A percentile compares a stretch with the other conserved stretches of the same genome.
Conservation (phyloP, 2,113 vertebrate genomes). For the Balaenoptera acutorostrata region DNA sequence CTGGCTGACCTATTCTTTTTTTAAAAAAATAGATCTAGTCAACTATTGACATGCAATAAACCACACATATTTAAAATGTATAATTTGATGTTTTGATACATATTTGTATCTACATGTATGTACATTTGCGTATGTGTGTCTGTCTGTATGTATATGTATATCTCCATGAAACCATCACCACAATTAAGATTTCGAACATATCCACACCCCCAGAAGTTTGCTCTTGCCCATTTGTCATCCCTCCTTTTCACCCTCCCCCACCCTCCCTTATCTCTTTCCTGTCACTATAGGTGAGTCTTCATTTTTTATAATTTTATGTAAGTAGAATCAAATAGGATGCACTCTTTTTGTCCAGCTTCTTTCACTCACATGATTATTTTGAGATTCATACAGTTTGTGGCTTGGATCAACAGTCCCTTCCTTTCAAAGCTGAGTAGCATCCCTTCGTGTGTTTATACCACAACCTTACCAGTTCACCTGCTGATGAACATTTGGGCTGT, state of each 20-base stretch:
- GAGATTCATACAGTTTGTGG: background rate
- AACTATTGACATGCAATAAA: background rate
- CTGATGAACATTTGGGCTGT: background rate
- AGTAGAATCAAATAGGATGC: background rate
- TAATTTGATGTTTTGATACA: background rate
- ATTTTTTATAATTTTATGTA: background rate
- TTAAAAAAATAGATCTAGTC: background rate
- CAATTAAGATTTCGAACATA: background rate
- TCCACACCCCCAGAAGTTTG: background rate
- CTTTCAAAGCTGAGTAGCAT: background rate
- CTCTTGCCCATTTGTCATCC: background rate
- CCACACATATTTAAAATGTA: background rate
- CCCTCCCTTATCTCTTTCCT: background rate
- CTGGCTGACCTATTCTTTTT: background rate
- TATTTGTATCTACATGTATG: background rate
- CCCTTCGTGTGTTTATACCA: background rate
- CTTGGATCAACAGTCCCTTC: background rate
- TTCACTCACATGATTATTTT: background rate
- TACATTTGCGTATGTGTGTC: accelerated
- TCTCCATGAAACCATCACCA: background rate
- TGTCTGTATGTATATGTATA: background rate
- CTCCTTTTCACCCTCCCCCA: background rate
- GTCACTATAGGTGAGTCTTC: background rate
- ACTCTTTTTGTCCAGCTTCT: background rate
- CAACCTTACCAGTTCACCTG: background rate